Evolutionary conservation across 2,888 invertebrate species (phyloP).

Genomic region (Rhorus exstirpatorius): DNA sequence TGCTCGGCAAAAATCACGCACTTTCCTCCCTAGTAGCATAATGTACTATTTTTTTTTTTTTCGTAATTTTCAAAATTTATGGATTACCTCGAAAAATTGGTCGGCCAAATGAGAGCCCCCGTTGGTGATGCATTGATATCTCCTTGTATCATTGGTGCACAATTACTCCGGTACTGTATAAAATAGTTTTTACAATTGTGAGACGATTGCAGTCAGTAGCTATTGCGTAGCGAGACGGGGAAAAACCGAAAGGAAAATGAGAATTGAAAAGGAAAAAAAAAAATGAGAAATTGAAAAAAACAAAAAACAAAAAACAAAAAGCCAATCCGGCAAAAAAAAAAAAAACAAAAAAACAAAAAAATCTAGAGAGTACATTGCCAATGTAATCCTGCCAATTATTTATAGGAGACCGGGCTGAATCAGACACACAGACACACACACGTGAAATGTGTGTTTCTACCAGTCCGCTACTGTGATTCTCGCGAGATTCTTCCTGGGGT

Average conservation of each 20-base stretch:
- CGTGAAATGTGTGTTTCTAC: conserved; percentile 78
- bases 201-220: not conserved
- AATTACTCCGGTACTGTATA: conserved; percentile 1
- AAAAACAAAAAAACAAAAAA: conserved; percentile 71
- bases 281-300: conserved; percentile 19
- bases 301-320: conserved; percentile 51
- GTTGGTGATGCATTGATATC: conserved; percentile 19
- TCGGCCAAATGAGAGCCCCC: not conserved
- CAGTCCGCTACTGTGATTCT: conserved; percentile 83
- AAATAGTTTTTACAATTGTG: not conserved
- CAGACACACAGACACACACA: conserved; percentile 76
- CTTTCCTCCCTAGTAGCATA: no score
- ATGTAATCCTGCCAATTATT: conserved; percentile 85
- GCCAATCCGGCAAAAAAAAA: conserved; percentile 58
- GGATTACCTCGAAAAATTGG: not conserved
- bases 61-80: no score
- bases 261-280: not conserved
- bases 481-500: conserved; percentile 85
- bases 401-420: conserved; percentile 86
- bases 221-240: not conserved
- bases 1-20: no score
- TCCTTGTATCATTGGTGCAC: conserved; percentile 21
- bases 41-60: no score
- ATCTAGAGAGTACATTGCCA: conserved; percentile 80
- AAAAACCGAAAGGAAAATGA: not conserved